Evolutionary conservation across 2,797 vertebrate genomes (phyloP).

Genomic region (Rhinophrynus dorsalis): DNA sequence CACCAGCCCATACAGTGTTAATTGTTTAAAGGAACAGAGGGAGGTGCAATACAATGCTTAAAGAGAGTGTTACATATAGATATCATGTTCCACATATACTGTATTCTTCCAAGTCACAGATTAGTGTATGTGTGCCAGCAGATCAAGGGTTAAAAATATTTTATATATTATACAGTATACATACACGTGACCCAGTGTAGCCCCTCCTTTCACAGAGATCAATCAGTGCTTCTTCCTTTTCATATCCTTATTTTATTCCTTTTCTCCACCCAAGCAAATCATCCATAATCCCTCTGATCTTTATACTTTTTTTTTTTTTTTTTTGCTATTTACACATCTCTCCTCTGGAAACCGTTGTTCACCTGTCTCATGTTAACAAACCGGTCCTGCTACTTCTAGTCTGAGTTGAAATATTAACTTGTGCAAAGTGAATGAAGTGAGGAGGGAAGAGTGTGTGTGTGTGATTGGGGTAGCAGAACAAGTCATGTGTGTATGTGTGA

Average conservation of each 20-base stretch:
- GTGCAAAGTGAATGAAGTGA: not conserved
- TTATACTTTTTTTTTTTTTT: not conserved
- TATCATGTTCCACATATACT: too few species aligned
- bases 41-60: too few species aligned
- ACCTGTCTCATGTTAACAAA: slow-evolving; percentile 29
- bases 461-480: too few species aligned
- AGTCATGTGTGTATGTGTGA: too few species aligned
- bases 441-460: not conserved
- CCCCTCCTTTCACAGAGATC: not conserved
- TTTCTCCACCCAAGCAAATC: slow-evolving; percentile 46
- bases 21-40: too few species aligned
- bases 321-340: not conserved
- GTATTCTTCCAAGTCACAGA: too few species aligned
- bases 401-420: slow-evolving; percentile 17
- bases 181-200: not conserved
- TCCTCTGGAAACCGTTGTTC: slow-evolving; percentile 29
- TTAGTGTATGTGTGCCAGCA: too few species aligned
- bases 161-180: too few species aligned
- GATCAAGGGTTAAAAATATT: too few species aligned
- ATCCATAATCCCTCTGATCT: slow-evolving; percentile 16
- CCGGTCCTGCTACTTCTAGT: slow-evolving; percentile 22
- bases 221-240: slow-evolving; percentile 26
- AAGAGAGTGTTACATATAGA: too few species aligned
- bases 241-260: slow-evolving; percentile 44
- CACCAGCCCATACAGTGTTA: too few species aligned